Evolutionary conservation across 2,113 vertebrate genomes (phyloP), one percentile per base, ranked within the genome.

Genomic region (Paratilapia polleni): DNA sequence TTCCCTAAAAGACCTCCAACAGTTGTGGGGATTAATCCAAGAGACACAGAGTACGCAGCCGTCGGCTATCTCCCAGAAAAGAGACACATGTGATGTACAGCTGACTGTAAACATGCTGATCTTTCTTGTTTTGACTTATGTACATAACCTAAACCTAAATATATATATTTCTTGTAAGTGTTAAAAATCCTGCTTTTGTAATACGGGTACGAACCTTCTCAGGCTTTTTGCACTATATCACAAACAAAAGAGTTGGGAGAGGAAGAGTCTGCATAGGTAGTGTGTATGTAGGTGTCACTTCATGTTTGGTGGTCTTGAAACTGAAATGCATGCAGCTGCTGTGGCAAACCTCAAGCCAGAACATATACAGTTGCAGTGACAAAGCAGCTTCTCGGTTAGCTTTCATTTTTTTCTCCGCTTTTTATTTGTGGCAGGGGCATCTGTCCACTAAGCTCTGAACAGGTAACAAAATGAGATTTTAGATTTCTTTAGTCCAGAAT

Each of bases 1-100:
- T 94, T 94, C 78, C 87, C 94, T 13, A 91, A 83, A 76, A 94
- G 89, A 82, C 11, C 73, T 10, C 4, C 58, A 0, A n/a, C 61
- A 9, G 60, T 52, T 52, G 6, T 81, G 34, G 81, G 85, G 22
- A 7, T 68, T 0, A 43, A 58, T 58, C 54, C 68, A 19, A 73
- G 9, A 78, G 86, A 87, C 1, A 89, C 88, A 3, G 87, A 92
- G 34, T 94, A 94, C 2, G 89, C 91, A 26, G 63, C 63, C 2
- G 79, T 93, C 83, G 82, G 74, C 36, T 90, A 87, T 77, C 73
- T 78, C 10, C 4, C 79, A 20, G 63, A 90, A 6, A 63, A 73
- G 4, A 87, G 59, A 68, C 5, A 3, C 15, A 17, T 56, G 56
- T 80, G 78, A 82, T 2, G 4, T 3, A 2, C 20, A 49, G 13